Evolutionary conservation across 2,888 invertebrate species (phyloP), one percentile per base, ranked within the genome.

Genomic region (Apantesis nais): DNA sequence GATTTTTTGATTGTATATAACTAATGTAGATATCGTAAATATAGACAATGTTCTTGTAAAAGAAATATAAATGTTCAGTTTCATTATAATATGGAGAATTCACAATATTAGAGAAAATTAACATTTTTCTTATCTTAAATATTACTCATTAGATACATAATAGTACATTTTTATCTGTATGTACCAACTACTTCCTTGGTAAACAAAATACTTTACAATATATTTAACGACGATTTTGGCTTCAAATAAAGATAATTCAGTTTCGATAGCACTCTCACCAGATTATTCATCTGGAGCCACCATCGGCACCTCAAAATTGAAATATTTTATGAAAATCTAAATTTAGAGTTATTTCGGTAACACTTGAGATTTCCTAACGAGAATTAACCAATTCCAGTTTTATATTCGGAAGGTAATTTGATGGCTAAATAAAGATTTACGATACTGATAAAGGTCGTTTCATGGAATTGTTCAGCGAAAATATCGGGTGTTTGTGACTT

Each of bases 311-410:
- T 14, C 58, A 58, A 58, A 67, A 74, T 78, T 75, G 65, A 74
- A 75, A 73, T 71, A 69, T 72, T 75, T 74, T 77, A 74, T 62
- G 72, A 68, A 76, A 71, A 70, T 73, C 19, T 63, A 73, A 70
- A n/a, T n/a, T n/a, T n/a, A 73, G 73, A 68, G 62, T 71, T 70
- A 70, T 72, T 72, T 72, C 52, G 62, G 29, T 70, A 71, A 58
- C 61, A 63, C 58, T 76, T 77, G 58, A 60, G 74, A 67, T 75
- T 73, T 37, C 25, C 61, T 67, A 66, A 63, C 41, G 63, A 63
- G 39, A 61, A 44, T 44, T 19, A 60, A 37, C 22, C 22, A 25
- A 7, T 58, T 68, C 55, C 63, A 65, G 19, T 60, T 69, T 65
- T 64, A 76, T 77, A 71, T 44, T 44, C 68, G 65, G 67, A 41